A percentile compares a stretch with the other conserved stretches of the same genome.
Evolutionary conservation across 2,113 vertebrate genomes (phyloP).

Genomic region (Taurulus bubalis): DNA sequence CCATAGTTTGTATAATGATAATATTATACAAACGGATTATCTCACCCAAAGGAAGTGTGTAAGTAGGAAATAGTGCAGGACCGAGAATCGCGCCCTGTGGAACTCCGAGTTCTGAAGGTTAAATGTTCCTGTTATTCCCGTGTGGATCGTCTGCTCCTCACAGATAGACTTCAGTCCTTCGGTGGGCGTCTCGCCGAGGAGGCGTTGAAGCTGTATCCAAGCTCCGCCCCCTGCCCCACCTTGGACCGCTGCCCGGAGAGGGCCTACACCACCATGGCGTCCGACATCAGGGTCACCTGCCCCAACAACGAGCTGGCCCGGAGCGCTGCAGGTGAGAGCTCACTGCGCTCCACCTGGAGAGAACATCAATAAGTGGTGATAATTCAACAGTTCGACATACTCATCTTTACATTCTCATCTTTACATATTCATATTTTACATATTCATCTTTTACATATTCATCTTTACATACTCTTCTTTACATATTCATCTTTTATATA

Average conservation of each 20-base stretch:
- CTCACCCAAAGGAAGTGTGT: neutral
- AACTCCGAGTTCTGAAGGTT: neutral
- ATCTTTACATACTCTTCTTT: too few species aligned
- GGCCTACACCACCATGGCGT: slow-evolving; percentile 84
- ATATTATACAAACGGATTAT: too few species aligned
- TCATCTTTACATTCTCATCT: too few species aligned
- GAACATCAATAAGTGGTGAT: too few species aligned
- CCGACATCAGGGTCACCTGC: slow-evolving; percentile 83
- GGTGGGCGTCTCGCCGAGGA: slow-evolving; percentile 54
- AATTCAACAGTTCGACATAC: too few species aligned
- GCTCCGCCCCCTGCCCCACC: slow-evolving; percentile 71
- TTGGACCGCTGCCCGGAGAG: slow-evolving; percentile 80
- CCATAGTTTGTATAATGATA: too few species aligned
- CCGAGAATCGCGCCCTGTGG: neutral
- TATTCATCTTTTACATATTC: too few species aligned
- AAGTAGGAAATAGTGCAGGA: neutral
- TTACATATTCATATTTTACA: too few species aligned
- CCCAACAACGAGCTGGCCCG: slow-evolving; percentile 79
- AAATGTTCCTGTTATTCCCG: too few species aligned
- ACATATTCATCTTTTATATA: too few species aligned
- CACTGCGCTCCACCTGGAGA: too few species aligned
- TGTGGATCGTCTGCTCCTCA: neutral
- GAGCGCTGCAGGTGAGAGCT: slow-evolving; percentile 80
- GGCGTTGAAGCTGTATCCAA: slow-evolving; percentile 73
- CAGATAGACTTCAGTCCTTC: slow-evolving; percentile 81